These are phyloP conservation scores for Aphaenogaster rudis DNA, from an alignment of 1,140 invertebrate genomes.

Conservation along the genomic window DNA sequence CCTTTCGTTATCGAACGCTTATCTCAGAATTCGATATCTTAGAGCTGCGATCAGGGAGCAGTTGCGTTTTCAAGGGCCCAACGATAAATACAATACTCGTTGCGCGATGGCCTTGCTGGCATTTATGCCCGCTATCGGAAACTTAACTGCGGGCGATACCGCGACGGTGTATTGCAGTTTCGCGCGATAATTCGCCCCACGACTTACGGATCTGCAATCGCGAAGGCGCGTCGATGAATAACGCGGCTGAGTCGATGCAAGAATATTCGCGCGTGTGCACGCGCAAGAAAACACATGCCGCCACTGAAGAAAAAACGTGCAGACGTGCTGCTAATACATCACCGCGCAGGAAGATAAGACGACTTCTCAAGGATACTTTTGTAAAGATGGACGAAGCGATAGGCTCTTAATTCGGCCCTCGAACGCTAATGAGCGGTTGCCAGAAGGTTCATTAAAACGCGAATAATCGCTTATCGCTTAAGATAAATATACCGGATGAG, in stretches of 20 bases:
- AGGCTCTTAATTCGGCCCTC: conserved; percentile 16
- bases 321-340: neutral
- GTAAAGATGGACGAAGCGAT: neutral
- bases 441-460: conserved; percentile 24
- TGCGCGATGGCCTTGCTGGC: conserved; percentile 58
- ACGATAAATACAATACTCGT: conserved; percentile 43
- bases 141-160: conserved; percentile 55
- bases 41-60: neutral
- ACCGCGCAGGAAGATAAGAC: neutral
- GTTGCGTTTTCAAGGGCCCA: conserved; percentile 61
- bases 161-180: conserved; percentile 48
- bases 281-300: neutral
- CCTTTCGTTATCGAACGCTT: neutral
- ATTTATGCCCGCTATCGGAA: conserved; percentile 24
- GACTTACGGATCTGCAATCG: conserved; percentile 5
- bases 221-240: neutral
- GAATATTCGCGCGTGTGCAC: neutral
- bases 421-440: neutral
- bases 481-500: neutral
- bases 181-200: conserved; percentile 53
- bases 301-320: neutral
- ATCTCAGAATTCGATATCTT: conserved; percentile 20
- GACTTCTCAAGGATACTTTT: conserved; percentile 16
- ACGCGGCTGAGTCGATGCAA: neutral
- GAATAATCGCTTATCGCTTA: conserved; percentile 35